These are phyloP conservation scores for Montipora sp. DNA, from an alignment of 64 coral and sea anemone genomes.

Conservation along the genomic window DNA sequence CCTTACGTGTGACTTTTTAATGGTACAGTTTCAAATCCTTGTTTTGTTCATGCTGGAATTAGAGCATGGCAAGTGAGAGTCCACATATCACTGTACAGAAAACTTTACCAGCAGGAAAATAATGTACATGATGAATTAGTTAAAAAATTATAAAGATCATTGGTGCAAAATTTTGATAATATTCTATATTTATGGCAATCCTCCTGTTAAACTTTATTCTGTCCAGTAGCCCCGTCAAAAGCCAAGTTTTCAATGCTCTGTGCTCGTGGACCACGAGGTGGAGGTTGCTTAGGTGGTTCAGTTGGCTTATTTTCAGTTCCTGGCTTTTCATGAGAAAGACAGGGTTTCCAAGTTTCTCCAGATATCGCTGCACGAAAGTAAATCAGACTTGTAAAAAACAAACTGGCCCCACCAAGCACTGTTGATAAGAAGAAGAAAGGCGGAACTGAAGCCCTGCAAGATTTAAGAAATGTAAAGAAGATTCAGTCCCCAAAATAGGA, in stretches of 20 bases:
- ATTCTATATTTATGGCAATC: background rate
- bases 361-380: constrained; percentile 95
- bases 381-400: constrained; percentile 96
- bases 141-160: too few relatives aligned
- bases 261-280: constrained; percentile 72
- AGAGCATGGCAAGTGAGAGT: too few relatives aligned
- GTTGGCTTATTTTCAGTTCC: constrained; percentile 36
- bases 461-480: background rate
- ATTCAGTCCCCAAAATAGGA: background rate
- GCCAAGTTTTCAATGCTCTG: constrained; percentile 81
- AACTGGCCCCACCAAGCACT: constrained; percentile 85
- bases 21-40: too few relatives aligned
- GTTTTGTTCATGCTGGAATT: too few relatives aligned
- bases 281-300: constrained; percentile 79
- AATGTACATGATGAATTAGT: too few relatives aligned
- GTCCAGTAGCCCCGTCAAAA: background rate
- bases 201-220: background rate
- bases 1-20: too few relatives aligned
- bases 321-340: constrained; percentile 43
- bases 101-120: too few relatives aligned
- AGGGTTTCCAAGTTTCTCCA: constrained; percentile 97
- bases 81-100: too few relatives aligned
- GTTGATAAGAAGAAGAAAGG: constrained; percentile 90
- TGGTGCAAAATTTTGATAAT: background rate
- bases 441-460: constrained; percentile 76